Evolutionary conservation across 2,888 invertebrate species (phyloP), one percentile per base, ranked within the genome.

Genomic region (Hydriomena furcata): DNA sequence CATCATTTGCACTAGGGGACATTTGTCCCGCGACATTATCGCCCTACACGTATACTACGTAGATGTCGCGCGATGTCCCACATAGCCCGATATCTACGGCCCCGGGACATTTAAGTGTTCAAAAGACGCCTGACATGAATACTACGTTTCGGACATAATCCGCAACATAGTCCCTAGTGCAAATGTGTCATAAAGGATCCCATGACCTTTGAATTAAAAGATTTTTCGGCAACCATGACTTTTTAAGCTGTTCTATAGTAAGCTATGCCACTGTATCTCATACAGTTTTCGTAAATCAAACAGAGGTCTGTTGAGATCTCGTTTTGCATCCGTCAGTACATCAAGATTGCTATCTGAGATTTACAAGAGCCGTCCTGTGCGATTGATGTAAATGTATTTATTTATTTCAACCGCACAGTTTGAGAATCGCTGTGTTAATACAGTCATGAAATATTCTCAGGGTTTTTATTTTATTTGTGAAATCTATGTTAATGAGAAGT

Each of bases 331-430:
- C 89, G 89, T 87, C 78, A 82, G 83, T 87, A 86, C 80, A 87
- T 90, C 90, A 90, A 91, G 91, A 91, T 91, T 71, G 77, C 83
- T 87, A 91, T 91, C 91, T 65, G 73, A 80, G 84, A 91, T 91
- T 91, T 91, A 91, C 90, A 89, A 88, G 90, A 79, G 76, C 78
- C 79, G 82, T 86, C 84, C 73, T 69, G 68, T 75, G 64, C 76
- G 74, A 76, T 75, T 77, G 76, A 73, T 76, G 71, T 74, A 70
- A 72, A 71, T 78, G 78, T 84, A 79, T 83, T 58, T 75, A 73
- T 80, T 79, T 79, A 76, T 84, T 81, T 58, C 47, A 44, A 44
- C 49, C 50, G 31, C 53, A 47, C 40, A 47, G 42, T 27, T 46
- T 35, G 53, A 45, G 34, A 40, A 48, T 50, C 51, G 31, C 43